These are phyloP conservation scores for Pollenia amentaria DNA, from an alignment of 2,888 invertebrate species.

Conservation along the genomic window DNA sequence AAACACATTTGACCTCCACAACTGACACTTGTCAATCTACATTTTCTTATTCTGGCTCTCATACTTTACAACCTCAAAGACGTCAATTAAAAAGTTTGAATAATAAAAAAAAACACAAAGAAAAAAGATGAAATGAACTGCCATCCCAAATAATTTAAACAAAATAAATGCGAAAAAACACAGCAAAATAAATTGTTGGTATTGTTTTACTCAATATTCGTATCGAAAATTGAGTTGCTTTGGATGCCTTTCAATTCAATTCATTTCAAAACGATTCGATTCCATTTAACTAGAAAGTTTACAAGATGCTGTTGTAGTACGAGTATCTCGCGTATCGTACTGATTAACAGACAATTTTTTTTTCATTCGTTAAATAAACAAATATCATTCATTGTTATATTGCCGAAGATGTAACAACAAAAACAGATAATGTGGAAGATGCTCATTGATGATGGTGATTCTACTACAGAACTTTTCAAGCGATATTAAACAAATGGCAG, in stretches of 20 bases:
- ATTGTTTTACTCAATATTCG: constrained; percentile 58
- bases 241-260: constrained; percentile 62
- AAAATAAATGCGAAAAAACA: constrained; percentile 17
- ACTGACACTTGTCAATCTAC: constrained; percentile 64
- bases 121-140: constrained; percentile 35
- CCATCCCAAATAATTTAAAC: constrained; percentile 49
- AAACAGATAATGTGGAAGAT: constrained; percentile 14
- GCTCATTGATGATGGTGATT: not conserved
- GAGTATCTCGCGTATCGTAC: constrained; percentile 19
- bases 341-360: constrained; percentile 59
- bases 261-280: constrained; percentile 46
- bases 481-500: constrained; percentile 3
- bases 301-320: constrained; percentile 1
- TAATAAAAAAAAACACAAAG: constrained; percentile 10
- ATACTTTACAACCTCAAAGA: constrained; percentile 33
- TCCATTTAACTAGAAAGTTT: constrained; percentile 55
- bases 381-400: constrained; percentile 42
- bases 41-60: not conserved
- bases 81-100: constrained; percentile 63
- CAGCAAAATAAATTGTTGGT: constrained; percentile 37
- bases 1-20: constrained; percentile 55
- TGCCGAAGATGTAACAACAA: constrained; percentile 31
- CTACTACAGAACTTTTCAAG: not conserved
- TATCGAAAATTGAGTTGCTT: constrained; percentile 65
- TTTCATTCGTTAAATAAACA: constrained; percentile 58